Evolutionary conservation across 2,113 vertebrate genomes (phyloP).

Genomic region (Malurus elegans): DNA sequence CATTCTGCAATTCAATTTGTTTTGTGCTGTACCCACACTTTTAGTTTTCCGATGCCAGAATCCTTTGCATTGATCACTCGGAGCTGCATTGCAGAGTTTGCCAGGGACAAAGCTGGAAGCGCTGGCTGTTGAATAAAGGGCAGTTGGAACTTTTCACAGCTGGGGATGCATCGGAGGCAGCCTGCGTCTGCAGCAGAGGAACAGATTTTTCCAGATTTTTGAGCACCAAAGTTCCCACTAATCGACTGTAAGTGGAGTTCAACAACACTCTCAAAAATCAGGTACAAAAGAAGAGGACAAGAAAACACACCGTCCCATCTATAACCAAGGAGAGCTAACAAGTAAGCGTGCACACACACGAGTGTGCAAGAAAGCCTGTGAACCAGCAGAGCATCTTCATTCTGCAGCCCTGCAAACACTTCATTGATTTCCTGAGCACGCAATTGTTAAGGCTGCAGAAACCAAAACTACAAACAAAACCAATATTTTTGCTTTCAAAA

Average conservation of each 20-base stretch:
- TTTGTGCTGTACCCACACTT: slow-evolving; percentile 32
- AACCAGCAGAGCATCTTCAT: background rate
- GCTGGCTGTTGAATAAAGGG: slow-evolving; percentile 6
- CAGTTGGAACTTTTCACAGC: slow-evolving; percentile 16
- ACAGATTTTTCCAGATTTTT: background rate
- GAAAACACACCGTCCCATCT: background rate
- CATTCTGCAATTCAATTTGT: slow-evolving; percentile 37
- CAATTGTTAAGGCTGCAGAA: background rate
- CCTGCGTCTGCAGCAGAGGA: background rate
- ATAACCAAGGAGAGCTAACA: background rate
- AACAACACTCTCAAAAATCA: background rate
- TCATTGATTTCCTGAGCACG: background rate
- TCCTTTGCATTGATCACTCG: slow-evolving; percentile 35
- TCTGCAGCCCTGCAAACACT: background rate
- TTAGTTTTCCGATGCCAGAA: background rate
- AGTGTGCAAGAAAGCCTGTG: background rate
- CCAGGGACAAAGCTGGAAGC: slow-evolving; percentile 24
- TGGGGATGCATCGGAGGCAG: background rate
- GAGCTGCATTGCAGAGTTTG: slow-evolving; percentile 61
- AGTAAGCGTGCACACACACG: rapidly evolving
- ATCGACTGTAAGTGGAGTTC: background rate
- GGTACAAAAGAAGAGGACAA: background rate
- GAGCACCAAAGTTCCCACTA: background rate
- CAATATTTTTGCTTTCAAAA: background rate
- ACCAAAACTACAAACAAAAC: background rate